Base-by-base conservation (phyloP, 2,888 invertebrate species). In the Pherbina coryleti region DNA sequence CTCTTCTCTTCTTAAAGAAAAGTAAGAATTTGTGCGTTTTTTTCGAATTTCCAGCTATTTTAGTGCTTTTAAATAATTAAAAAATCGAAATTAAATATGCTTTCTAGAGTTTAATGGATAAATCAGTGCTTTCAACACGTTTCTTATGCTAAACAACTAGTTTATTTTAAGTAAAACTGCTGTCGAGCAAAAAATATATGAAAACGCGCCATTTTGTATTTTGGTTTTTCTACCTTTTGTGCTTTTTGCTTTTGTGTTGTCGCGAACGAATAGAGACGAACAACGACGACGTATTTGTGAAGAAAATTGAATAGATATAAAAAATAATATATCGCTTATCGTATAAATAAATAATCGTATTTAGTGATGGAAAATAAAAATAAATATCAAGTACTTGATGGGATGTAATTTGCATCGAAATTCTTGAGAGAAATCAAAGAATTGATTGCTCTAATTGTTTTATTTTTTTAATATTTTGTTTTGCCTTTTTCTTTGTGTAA, bases 191-290 rank as follows among this genome's bases (percentile, higher is more conserved):
- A 69, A 60, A 62, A 49, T 60, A 67, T 70, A 77, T 76, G 75
- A 79, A 79, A 80, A 80, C 82, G 83, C 83, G 83, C 83, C 83
- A 83, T 83, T 83, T 83, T 83, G 83, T 81, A 81, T 82, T 82
- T 82, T 75, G 69, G 34, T 71, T 71, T 60, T 69, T 76, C 75
- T 55, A 44, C 60, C 72, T 53, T 73, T 44, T 73, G 62, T 70
- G 57, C 57, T 5, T 66, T 62, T 51, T 62, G 62, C 53, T 51
- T 66, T 75, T 75, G 67, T 69, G n/a, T 55, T 53, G 19, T 60
- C 34, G 49, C 64, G 44, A 62, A 25, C 49, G 67, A 55, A 17
- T 37, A 31, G 49, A 67, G 67, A 49, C 37, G 55, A 55, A 55
- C n/a, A 51, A 69, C 51, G 51, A 69, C 67, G 67, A 67, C 67